Evolutionary conservation across 2,888 invertebrate genomes (phyloP).

Genomic region (Acanthoscelides obtectus): DNA sequence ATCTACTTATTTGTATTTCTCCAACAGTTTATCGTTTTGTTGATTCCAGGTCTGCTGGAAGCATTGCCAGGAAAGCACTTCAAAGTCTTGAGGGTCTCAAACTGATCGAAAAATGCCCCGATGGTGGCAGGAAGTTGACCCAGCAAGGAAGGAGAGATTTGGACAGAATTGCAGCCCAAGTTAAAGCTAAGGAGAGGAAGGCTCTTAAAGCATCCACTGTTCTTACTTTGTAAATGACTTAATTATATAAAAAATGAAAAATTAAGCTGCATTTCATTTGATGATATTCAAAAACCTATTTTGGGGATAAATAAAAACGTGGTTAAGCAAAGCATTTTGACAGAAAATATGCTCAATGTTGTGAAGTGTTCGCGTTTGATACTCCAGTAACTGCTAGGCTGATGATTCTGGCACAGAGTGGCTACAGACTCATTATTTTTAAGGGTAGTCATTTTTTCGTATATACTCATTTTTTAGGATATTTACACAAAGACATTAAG

Average conservation of each 20-base stretch:
- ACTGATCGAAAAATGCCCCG: conserved; percentile 86
- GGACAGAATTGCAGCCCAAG: conserved; percentile 96
- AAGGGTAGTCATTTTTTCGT: too few species aligned
- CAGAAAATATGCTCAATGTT: too few species aligned
- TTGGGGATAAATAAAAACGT: too few species aligned
- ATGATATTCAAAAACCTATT: not conserved
- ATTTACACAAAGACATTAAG: too few species aligned
- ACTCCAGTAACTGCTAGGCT: too few species aligned
- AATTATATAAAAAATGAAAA: conserved; percentile 20
- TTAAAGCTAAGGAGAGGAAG: conserved; percentile 57
- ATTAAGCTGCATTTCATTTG: conserved; percentile 6
- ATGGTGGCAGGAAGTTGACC: conserved; percentile 85
- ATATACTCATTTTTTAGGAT: too few species aligned
- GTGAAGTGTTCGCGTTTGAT: too few species aligned
- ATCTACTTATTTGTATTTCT: too few species aligned
- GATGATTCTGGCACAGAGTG: too few species aligned
- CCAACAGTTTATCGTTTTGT: too few species aligned
- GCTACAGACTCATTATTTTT: too few species aligned
- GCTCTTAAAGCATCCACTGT: conserved; percentile 37
- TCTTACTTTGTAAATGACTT: conserved; percentile 31
- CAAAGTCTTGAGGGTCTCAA: conserved; percentile 89
- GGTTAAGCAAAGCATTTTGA: too few species aligned
- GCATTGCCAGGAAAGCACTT: conserved; percentile 87
- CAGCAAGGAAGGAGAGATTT: conserved; percentile 91
- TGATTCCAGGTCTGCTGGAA: conserved; percentile 80